Evolutionary conservation across 2,113 vertebrate genomes (phyloP).

Genomic region (Arizona elegans): DNA sequence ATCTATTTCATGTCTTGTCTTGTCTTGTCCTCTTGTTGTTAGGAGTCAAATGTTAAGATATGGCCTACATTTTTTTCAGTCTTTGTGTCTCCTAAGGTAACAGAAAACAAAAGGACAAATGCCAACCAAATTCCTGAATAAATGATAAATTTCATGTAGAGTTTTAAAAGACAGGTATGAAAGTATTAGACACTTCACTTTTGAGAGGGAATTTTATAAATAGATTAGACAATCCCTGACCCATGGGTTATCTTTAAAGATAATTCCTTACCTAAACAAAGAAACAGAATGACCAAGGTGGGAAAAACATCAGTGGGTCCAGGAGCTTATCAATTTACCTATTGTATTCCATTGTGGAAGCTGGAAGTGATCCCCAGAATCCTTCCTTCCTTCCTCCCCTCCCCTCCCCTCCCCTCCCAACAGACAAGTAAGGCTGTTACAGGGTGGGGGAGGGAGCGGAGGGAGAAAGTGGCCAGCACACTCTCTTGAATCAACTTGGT

Average conservation of each 20-base stretch:
- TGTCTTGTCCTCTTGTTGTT: not conserved
- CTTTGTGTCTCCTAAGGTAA: not conserved
- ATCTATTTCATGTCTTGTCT: not conserved
- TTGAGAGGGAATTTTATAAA: not conserved
- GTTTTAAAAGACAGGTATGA: not conserved
- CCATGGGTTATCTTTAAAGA: not conserved
- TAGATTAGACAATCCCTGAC: not conserved
- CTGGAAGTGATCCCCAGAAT: not conserved
- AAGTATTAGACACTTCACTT: not conserved
- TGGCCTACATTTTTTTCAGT: not conserved
- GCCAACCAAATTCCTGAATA: not conserved
- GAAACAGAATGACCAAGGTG: not conserved
- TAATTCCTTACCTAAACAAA: not conserved
- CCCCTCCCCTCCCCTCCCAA: not conserved
- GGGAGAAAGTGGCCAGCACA: not conserved
- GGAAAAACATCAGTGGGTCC: not conserved
- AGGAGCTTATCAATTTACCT: not conserved
- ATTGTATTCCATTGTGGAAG: not conserved
- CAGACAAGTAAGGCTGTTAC: not conserved
- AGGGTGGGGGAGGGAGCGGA: too few relatives aligned
- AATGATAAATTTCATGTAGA: not conserved
- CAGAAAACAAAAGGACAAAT: not conserved
- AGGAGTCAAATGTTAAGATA: not conserved
- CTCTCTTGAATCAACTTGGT: not conserved
- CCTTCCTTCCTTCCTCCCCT: not conserved